A percentile compares a stretch with the other conserved stretches of the same genome.
These are phyloP conservation scores for Ferrisia virgata DNA, from an alignment of 2,888 invertebrate species.

Conservation along the genomic window DNA sequence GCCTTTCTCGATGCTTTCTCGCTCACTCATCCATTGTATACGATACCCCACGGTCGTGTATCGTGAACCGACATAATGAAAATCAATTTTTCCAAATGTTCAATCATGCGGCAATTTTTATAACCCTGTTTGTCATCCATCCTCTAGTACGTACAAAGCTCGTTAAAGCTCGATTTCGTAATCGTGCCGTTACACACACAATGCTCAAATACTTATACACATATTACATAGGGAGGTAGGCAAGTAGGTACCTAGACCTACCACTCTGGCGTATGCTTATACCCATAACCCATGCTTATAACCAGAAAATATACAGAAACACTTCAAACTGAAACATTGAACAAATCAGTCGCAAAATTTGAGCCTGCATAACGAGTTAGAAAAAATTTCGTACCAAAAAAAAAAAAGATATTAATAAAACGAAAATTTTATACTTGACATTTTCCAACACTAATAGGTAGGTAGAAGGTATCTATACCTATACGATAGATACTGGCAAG, in stretches of 20 bases:
- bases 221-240: no score
- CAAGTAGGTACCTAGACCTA: no score
- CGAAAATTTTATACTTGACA: background rate
- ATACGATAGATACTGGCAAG: background rate
- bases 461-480: no score
- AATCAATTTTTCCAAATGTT: constrained; percentile 9
- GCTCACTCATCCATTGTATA: background rate
- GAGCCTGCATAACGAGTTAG: background rate
- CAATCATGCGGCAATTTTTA: constrained; percentile 14
- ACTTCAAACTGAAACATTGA: background rate
- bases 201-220: background rate
- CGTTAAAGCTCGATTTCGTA: constrained; percentile 3
- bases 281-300: background rate
- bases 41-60: background rate
- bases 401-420: background rate
- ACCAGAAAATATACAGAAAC: background rate
- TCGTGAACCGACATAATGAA: constrained; percentile 6
- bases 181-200: background rate
- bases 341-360: background rate
- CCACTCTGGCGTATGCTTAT: background rate
- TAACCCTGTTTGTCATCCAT: background rate
- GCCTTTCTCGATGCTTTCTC: background rate
- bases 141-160: background rate
- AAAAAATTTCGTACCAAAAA: background rate
- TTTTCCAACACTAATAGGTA: no score